These are phyloP conservation scores for Smittia sp. DNA, from an alignment of 2,888 invertebrate species.

Conservation along the genomic window DNA sequence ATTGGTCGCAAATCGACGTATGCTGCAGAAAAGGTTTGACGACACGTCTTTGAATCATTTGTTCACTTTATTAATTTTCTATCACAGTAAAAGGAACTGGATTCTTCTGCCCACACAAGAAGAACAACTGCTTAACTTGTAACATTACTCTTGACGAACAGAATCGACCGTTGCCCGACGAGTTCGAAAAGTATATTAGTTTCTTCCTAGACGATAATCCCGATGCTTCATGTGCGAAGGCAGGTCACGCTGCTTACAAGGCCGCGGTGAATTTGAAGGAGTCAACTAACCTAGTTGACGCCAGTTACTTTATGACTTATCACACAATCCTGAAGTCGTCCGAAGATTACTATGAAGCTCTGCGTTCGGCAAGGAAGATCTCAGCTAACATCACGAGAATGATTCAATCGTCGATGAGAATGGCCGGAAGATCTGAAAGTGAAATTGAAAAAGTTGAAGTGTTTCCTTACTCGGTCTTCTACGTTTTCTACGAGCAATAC, in stretches of 20 bases:
- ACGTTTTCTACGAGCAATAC: slow-evolving; percentile 95
- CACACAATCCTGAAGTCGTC: slow-evolving; percentile 78
- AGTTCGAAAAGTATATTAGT: slow-evolving; percentile 66
- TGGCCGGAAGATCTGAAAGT: slow-evolving; percentile 53
- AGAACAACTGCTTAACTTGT: not conserved
- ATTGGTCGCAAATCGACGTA: slow-evolving; percentile 65
- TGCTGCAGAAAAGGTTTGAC: slow-evolving; percentile 70
- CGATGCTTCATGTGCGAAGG: slow-evolving; percentile 65
- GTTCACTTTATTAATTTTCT: slow-evolving; percentile 51
- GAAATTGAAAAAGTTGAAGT: slow-evolving; percentile 62
- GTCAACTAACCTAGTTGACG: slow-evolving; percentile 55
- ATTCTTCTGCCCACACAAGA: slow-evolving; percentile 65
- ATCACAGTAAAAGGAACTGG: slow-evolving; percentile 53
- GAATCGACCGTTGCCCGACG: slow-evolving; percentile 58
- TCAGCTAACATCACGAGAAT: slow-evolving; percentile 71
- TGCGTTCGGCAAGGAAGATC: slow-evolving; percentile 71
- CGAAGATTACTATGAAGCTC: slow-evolving; percentile 76
- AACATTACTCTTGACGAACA: not conserved
- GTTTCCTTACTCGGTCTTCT: slow-evolving; percentile 78
- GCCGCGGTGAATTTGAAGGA: slow-evolving; percentile 59
- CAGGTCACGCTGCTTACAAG: slow-evolving; percentile 72
- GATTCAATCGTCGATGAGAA: slow-evolving; percentile 61
- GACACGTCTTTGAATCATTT: no score
- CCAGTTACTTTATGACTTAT: slow-evolving; percentile 88
- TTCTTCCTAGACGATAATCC: slow-evolving; percentile 72